Percentiles rank a stretch among this genome's conserved stretches.
These are phyloP conservation scores for Anguilla obscura DNA, from an alignment of 2,797 vertebrate species.

Conservation along the genomic window DNA sequence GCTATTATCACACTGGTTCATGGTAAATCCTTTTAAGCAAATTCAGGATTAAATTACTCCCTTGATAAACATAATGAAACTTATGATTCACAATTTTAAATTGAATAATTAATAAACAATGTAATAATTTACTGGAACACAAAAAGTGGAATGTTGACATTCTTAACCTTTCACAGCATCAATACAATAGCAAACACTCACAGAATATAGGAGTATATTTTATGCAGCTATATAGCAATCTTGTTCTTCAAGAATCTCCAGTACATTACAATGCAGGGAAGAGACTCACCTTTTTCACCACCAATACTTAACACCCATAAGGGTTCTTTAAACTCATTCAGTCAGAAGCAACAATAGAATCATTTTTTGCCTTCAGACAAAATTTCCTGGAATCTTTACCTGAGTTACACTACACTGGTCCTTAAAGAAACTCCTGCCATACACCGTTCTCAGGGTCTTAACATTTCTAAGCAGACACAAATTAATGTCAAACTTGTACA, in stretches of 20 bases:
- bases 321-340: neutral
- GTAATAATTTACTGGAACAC: neutral
- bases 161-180: neutral
- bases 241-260: neutral
- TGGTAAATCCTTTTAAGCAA: neutral
- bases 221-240: neutral
- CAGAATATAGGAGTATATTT: neutral
- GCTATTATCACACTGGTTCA: neutral
- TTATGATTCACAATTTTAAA: neutral
- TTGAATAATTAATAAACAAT: constrained; percentile 1
- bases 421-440: neutral
- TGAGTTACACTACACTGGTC: neutral
- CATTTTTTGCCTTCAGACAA: neutral
- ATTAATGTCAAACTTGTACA: neutral
- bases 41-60: neutral
- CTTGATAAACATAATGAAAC: neutral
- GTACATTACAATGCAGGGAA: neutral
- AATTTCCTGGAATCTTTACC: neutral
- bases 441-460: neutral
- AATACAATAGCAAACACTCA: neutral
- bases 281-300: neutral
- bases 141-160: neutral
- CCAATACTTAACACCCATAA: neutral
- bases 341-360: neutral
- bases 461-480: neutral